Evolutionary conservation across 2,888 invertebrate species (phyloP).

Genomic region (Helobdella robusta): DNA sequence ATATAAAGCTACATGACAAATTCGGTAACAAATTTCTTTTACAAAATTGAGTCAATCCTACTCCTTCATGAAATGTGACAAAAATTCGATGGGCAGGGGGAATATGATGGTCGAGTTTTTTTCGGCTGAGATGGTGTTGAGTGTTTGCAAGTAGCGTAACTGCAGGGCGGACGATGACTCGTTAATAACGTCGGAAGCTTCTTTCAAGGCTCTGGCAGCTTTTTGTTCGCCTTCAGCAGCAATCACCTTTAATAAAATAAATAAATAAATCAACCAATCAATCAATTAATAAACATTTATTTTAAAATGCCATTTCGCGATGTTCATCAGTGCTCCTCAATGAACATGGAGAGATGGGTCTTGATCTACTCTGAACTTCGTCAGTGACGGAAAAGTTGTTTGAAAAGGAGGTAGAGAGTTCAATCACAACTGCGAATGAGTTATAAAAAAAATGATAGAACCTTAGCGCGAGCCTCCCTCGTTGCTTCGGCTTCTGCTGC

Average conservation of each 20-base stretch:
- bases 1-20: too few relatives aligned
- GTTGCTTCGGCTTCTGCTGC: slow-evolving; percentile 43
- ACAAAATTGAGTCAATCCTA: too few relatives aligned
- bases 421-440: too few relatives aligned
- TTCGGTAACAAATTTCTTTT: too few relatives aligned
- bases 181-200: slow-evolving; percentile 86
- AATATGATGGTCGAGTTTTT: slow-evolving; percentile 30
- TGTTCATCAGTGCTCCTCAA: too few relatives aligned
- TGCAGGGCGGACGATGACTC: slow-evolving; percentile 83
- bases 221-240: slow-evolving; percentile 91
- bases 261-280: neutral
- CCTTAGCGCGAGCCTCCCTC: slow-evolving; percentile 42
- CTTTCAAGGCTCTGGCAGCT: slow-evolving; percentile 77
- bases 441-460: too few relatives aligned
- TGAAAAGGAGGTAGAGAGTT: too few relatives aligned
- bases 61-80: slow-evolving; percentile 19
- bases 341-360: too few relatives aligned
- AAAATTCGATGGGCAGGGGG: slow-evolving; percentile 28
- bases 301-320: too few relatives aligned
- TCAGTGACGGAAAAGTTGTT: too few relatives aligned
- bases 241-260: slow-evolving; percentile 57
- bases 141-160: slow-evolving; percentile 81
- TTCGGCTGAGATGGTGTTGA: slow-evolving; percentile 91
- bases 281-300: too few relatives aligned
- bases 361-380: too few relatives aligned